A percentile compares a stretch with the other conserved stretches of the same genome.
These are phyloP conservation scores for Sphaeramia orbicularis DNA, from an alignment of 2,797 vertebrate genomes.

Conservation along the genomic window DNA sequence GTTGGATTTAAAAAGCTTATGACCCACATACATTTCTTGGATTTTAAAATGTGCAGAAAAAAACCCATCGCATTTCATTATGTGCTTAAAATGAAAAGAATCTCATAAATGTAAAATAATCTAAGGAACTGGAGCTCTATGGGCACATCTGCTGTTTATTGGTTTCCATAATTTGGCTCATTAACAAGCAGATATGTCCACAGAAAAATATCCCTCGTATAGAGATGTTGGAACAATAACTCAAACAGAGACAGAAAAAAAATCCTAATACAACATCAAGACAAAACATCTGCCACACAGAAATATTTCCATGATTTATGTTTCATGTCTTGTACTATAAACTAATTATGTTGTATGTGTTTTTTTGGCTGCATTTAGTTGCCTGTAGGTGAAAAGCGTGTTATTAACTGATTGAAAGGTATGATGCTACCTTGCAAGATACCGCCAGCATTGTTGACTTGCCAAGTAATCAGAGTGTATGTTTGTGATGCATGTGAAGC, in stretches of 20 bases:
- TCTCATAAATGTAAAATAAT: not conserved
- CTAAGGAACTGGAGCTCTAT: not conserved
- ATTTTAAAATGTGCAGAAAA: constrained; percentile 26
- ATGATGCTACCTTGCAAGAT: not conserved
- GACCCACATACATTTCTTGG: not conserved
- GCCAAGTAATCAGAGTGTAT: constrained; percentile 2
- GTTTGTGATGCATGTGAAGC: not conserved
- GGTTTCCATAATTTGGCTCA: constrained; percentile 40
- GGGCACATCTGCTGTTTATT: constrained; percentile 56
- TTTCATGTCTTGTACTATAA: constrained; percentile 11
- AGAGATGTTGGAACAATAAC: constrained; percentile 20
- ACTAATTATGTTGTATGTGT: constrained; percentile 8
- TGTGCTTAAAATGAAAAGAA: not conserved
- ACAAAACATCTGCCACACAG: constrained; percentile 17
- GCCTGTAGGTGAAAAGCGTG: no score
- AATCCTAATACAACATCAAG: constrained; percentile 5
- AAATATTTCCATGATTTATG: constrained; percentile 1
- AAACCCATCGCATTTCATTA: not conserved
- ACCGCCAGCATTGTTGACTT: constrained; percentile 8
- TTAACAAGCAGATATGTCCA: constrained; percentile 32
- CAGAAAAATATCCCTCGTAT: constrained; percentile 33
- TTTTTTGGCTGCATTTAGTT: constrained; percentile 3
- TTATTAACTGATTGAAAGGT: constrained; percentile 3
- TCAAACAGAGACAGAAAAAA: constrained; percentile 17
- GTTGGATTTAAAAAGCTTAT: not conserved